Percentiles rank a stretch among this genome's conserved stretches.
Evolutionary conservation across 1,140 invertebrate genomes (phyloP).

Genomic region (Aricia agestis): DNA sequence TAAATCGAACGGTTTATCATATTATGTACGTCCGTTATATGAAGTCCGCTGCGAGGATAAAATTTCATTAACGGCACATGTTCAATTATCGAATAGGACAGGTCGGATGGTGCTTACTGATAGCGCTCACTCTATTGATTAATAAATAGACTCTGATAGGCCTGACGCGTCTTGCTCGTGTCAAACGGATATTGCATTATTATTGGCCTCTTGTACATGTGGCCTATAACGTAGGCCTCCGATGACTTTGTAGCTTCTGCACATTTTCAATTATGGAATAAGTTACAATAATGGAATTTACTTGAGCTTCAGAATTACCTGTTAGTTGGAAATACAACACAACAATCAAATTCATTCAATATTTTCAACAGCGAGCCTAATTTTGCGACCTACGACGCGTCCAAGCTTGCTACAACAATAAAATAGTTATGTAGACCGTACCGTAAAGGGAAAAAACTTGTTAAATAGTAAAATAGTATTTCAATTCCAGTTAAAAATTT

Average conservation of each 20-base stretch:
- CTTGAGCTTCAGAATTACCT: too few species aligned
- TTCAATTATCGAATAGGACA: conserved; percentile 62
- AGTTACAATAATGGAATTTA: too few species aligned
- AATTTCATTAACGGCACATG: conserved; percentile 66
- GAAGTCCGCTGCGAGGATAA: conserved; percentile 41
- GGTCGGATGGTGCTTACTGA: conserved; percentile 42
- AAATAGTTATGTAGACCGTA: too few species aligned
- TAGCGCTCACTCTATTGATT: conserved; percentile 42
- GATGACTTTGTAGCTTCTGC: not conserved
- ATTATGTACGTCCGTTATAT: conserved; percentile 10
- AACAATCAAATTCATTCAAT: too few species aligned
- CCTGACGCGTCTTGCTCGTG: conserved; percentile 18
- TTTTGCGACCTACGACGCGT: too few species aligned
- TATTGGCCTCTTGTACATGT: conserved; percentile 17
- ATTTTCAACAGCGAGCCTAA: too few species aligned
- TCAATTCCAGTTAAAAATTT: too few species aligned
- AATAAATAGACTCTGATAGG: conserved; percentile 41
- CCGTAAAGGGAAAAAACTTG: too few species aligned
- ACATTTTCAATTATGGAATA: not conserved
- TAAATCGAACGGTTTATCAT: conserved; percentile 6
- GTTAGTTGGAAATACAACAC: too few species aligned
- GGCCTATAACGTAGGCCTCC: not conserved
- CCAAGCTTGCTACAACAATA: too few species aligned
- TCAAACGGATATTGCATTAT: conserved; percentile 16
- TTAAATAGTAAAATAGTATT: too few species aligned